phyloP scores from a whole-genome alignment of 2,113 vertebrate genomes.

The Daubentonia madagascariensis region DNA sequence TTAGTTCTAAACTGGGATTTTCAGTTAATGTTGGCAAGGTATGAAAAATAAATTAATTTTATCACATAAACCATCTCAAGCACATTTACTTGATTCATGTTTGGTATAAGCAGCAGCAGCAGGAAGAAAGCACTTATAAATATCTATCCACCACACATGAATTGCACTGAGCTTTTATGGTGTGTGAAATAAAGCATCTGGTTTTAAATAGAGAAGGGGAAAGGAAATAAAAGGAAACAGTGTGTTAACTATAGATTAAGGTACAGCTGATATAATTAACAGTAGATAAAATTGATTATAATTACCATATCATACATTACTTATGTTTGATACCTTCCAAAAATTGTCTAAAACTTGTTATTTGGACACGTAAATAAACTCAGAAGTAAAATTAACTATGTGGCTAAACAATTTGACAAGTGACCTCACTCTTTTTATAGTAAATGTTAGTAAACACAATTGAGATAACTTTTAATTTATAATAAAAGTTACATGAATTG shows the following conservation, averaged over 20 bases:
- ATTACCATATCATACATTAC: not conserved
- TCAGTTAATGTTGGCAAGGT: not conserved
- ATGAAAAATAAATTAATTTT: slow-evolving; percentile 31
- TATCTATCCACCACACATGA: not conserved
- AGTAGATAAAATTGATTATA: not conserved
- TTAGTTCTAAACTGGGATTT: not conserved
- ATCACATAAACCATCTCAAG: not conserved
- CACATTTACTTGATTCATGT: slow-evolving; percentile 1
- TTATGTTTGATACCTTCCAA: not conserved
- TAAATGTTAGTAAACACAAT: not conserved
- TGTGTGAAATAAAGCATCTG: not conserved
- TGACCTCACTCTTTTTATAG: not conserved
- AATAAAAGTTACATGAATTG: not conserved
- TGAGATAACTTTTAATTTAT: not conserved
- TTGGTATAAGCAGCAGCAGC: not conserved
- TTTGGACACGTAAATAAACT: not conserved
- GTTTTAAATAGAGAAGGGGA: not conserved
- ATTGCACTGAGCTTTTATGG: not conserved
- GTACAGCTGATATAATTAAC: not conserved
- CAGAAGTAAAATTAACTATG: not conserved
- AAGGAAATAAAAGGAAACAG: not conserved
- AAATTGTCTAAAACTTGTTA: not conserved
- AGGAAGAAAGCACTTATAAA: not conserved
- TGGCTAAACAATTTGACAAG: not conserved
- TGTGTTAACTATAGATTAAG: not conserved